Base-by-base conservation (phyloP, 2,797 vertebrate species). In the Vultur gryphus region DNA sequence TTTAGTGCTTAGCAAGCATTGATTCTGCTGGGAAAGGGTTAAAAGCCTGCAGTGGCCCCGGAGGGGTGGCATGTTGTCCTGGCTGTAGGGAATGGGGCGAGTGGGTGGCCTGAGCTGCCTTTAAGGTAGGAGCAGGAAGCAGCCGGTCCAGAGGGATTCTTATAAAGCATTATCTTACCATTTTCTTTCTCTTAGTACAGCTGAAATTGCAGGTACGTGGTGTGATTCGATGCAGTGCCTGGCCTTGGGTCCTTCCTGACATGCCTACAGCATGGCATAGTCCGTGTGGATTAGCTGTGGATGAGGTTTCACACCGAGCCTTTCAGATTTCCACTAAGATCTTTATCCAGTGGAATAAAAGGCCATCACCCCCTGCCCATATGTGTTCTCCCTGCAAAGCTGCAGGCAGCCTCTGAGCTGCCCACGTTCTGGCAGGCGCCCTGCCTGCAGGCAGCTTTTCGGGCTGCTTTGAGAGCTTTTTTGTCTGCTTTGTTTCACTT, bases 261-360 rank as follows among this genome's bases (percentile, higher is more conserved):
- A 1, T 66, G 65, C 92, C 85, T 65, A 1, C 37, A 65, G 69
- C 73, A 1, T 17, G 65, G 84, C 82, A 58, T 9, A 58, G 77
- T 41, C 87, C 4, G 1, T 44, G 59, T 44, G 91, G 80, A 82
- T 97, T 95, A 96, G 71, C 83, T 48, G 48, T 44, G 82, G 82
- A 82, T 87, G 69, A 85, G 77, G 70, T 67, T 91, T 81, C 92
- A 87, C 4, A 0, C 59, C 2, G 66, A 94, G 89, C 91, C 81
- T 61, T 96, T 93, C 94, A 84, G 90, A 62, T 96, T 91, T 78
- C 58, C 81, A 8, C 83, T 93, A 73, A 91, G 89, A 93, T 96
- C 92, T 87, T 94, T 91, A 93, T 86, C 95, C 87, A 59, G 87
- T 13, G 21, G 73, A 81, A 89, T 94, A 95, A 92, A 94, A 88